A percentile compares a stretch with the other conserved stretches of the same genome.
phyloP scores from a whole-genome alignment of 2,888 invertebrate species.

The Lithophane leautieri region DNA sequence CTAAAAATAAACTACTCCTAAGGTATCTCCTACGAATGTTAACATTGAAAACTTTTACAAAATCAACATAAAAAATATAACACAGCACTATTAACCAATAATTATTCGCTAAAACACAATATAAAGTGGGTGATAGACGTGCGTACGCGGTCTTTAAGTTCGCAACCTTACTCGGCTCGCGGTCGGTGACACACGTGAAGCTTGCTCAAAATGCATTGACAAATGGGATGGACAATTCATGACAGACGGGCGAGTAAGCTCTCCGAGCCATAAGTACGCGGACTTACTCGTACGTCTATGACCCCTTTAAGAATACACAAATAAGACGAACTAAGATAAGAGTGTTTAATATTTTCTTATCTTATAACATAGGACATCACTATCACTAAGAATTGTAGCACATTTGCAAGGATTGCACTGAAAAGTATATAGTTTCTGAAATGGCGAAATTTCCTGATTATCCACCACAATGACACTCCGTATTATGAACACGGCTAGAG shows the following conservation, averaged over 20 bases:
- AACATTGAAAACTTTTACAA: slow-evolving; percentile 12
- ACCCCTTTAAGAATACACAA: no score
- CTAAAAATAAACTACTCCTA: no score
- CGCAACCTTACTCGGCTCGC: no score
- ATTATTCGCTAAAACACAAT: not conserved
- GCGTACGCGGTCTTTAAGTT: no score
- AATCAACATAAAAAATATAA: slow-evolving; percentile 3
- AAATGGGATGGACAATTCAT: no score
- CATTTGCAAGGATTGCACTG: slow-evolving; percentile 1
- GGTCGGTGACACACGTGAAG: no score
- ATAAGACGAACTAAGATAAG: not conserved
- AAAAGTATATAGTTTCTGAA: slow-evolving; percentile 21
- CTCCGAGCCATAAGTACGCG: no score
- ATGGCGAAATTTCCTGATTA: not conserved
- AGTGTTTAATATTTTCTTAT: no score
- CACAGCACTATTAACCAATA: slow-evolving; percentile 20
- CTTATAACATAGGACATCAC: not conserved
- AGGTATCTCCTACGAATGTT: slow-evolving; percentile 5
- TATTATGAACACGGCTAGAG: not conserved
- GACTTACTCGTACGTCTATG: no score
- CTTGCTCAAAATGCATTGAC: no score
- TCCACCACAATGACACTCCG: slow-evolving; percentile 12
- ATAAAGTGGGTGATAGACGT: no score
- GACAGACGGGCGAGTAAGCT: no score
- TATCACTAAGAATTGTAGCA: not conserved